Base-by-base conservation (phyloP, 1,140 invertebrate genomes). In the Lamellibrachia luymesi region DNA sequence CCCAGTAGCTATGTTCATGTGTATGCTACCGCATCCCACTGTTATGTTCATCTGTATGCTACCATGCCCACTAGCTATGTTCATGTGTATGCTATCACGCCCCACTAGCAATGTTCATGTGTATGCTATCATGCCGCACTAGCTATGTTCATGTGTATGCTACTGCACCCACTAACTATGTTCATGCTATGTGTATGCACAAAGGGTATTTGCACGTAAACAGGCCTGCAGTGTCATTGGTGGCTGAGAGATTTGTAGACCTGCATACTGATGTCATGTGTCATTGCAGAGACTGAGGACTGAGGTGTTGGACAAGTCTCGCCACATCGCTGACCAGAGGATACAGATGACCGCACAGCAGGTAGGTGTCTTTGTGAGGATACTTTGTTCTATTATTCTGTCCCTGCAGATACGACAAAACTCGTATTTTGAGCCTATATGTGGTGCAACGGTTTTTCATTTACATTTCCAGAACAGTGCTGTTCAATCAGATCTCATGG, bases 281-380 rank as follows among this genome's bases (percentile, higher is more conserved):
- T 94, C 25, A 80, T 94, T 94, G 13, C 94, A 96, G 95, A 94
- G 95, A 52, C 80, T 96, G 92, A 94, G 94, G 2, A 93, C 93
- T 25, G 95, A 95, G 92, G 56, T 96, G 27, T 89, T 94, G 51
- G 95, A 95, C 27, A 94, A 94, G 90, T 95, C 96, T 51, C 50
- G 94, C 25, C 93, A 94, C 91, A 94, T 95, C 2, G 93, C 94
- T 13, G 95, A 96, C 50, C 93, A 96, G n/a, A 94, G 94, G 27
- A 94, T 94, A 80, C 95, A 96, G 93, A 93, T 96, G 25, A 89
- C 93, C 50, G 94, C 94, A 10, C 95, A 96, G 91, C 94, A 93
- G 94, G 95, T 95, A 94, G 93, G 94, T 80, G 64, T 80, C 8
- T 17, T 80, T 80, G 64, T 80, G 13, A 10, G 64, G 64, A 80